phyloP scores from a whole-genome alignment of 2,797 vertebrate genomes.

The Sebastes oblongus region DNA sequence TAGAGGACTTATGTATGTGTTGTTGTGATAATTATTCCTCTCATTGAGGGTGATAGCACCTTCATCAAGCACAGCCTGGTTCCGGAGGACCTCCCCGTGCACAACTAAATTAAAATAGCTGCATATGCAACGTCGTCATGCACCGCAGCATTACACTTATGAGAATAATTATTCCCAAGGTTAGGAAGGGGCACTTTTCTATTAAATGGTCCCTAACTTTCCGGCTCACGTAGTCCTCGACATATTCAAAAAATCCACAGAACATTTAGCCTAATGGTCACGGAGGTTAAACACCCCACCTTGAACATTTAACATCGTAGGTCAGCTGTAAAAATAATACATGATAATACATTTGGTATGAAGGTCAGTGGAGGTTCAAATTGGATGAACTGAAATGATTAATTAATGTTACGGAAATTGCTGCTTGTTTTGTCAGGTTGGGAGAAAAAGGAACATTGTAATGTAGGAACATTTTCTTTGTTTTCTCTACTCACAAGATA shows the following conservation, averaged over 20 bases:
- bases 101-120: slow-evolving; percentile 68
- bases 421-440: not conserved
- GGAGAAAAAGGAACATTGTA: not conserved
- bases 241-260: slow-evolving; percentile 18
- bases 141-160: slow-evolving; percentile 31
- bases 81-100: slow-evolving; percentile 55
- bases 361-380: slow-evolving; percentile 17
- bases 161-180: slow-evolving; percentile 54
- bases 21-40: slow-evolving; percentile 78
- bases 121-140: slow-evolving; percentile 39
- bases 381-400: slow-evolving; percentile 2
- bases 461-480: not conserved
- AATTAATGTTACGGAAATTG: not conserved
- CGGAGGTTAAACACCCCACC: not conserved
- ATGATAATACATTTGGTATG: not conserved
- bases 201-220: slow-evolving; percentile 57
- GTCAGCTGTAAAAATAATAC: slow-evolving; percentile 4
- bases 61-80: slow-evolving; percentile 70
- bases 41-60: slow-evolving; percentile 76
- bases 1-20: slow-evolving; percentile 73
- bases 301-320: slow-evolving; percentile 12
- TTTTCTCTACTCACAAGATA: not conserved
- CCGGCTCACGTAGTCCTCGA: slow-evolving; percentile 15
- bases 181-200: slow-evolving; percentile 43
- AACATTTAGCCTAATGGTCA: slow-evolving; percentile 38